Evolutionary conservation across 2,113 vertebrate species (phyloP), one percentile per base, ranked within the genome.

Genomic region (Crotalus tigris): DNA sequence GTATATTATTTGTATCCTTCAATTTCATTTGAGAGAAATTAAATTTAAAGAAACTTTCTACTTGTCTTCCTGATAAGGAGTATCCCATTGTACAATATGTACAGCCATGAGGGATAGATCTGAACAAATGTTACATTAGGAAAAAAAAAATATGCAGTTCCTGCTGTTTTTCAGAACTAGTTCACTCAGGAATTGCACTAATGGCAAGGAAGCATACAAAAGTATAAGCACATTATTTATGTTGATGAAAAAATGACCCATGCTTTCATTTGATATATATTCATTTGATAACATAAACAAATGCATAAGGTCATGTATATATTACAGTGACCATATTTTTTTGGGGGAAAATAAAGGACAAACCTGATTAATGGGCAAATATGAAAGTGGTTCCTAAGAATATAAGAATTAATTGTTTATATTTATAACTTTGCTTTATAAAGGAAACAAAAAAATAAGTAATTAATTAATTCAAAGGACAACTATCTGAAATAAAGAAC

Each of bases 11-110:
- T 58, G 13, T n/a, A 17, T 23, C 5, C 4, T 4, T 26, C 59
- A 26, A 4, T 23, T 44, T 94, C 87, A 97, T 96, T 97, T 96
- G 95, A 95, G 92, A 97, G 96, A 97, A 97, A 97, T 94, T 97
- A 96, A 93, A 93, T 95, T 97, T 95, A 97, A 98, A 93, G 12
- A 98, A 85, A 89, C 95, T 96, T 89, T 55, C 95, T 97, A 94
- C 97, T 94, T 96, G 98, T 97, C 23, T 57, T 8, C 12, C 33
- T 49, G 24, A 55, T 86, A 57, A 91, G 69, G 33, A 59, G 15
- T 44, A 85, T 49, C 21, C 13, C 5, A 23, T 92, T 46, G 33
- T 9, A 57, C 29, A 61, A 21, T 53, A 64, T 7, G 51, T 12
- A 59, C 15, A 75, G 29, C 44, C 39, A 49, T 15, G 12, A 85